Evolutionary conservation across 2,888 invertebrate species (phyloP).

Genomic region (Melolontha melolontha): DNA sequence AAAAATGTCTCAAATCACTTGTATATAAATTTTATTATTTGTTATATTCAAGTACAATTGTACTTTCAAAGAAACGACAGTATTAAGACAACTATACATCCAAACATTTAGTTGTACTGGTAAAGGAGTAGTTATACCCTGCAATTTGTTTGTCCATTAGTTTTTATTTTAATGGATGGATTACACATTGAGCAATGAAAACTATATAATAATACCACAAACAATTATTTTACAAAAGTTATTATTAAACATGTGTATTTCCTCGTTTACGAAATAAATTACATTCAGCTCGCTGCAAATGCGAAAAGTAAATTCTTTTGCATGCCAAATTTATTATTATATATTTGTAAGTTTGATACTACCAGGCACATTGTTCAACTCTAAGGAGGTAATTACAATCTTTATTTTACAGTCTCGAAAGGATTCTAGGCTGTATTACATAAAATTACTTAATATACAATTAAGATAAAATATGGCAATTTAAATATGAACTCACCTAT

Average conservation of each 20-base stretch:
- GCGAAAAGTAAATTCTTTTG: conserved; percentile 15
- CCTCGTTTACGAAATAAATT: neutral
- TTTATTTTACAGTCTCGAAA: no score
- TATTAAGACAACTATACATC: conserved; percentile 23
- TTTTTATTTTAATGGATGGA: conserved; percentile 63
- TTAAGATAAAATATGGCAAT: no score
- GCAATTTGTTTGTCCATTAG: conserved; percentile 58
- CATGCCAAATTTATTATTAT: conserved; percentile 5
- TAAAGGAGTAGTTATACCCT: conserved; percentile 59
- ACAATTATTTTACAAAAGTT: conserved; percentile 37
- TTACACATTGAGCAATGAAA: conserved; percentile 64
- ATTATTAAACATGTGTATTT: neutral
- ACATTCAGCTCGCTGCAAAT: neutral
- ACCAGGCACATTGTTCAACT: no score
- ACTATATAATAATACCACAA: conserved; percentile 34
- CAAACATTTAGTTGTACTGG: conserved; percentile 52
- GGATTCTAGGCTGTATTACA: no score
- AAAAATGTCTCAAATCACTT: no score
- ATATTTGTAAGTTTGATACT: no score
- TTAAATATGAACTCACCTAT: no score
- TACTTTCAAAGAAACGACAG: conserved; percentile 17
- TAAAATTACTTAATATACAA: no score
- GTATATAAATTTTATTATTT: conserved; percentile 19
- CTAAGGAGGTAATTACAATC: no score
- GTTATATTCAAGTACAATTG: conserved; percentile 18